Percentiles rank a stretch among this genome's conserved stretches.
Conservation (phyloP, 2,888 invertebrate species). For the Amiota minor region DNA sequence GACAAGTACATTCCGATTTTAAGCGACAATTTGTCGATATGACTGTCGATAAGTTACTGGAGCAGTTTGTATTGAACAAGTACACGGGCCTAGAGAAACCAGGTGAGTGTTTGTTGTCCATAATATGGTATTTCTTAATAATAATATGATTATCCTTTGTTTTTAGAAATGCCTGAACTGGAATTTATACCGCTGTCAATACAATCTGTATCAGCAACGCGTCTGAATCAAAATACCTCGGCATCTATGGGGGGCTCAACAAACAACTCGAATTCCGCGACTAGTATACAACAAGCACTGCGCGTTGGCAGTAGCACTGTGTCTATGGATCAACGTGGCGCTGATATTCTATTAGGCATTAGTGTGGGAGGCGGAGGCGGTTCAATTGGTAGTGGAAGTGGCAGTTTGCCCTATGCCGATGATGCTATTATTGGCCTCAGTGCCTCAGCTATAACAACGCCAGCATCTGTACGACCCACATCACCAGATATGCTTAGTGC, state of each 20-base stretch:
- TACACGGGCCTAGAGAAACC: conserved; percentile 95
- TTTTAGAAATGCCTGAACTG: conserved; percentile 69
- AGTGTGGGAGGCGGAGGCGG: conserved; percentile 48
- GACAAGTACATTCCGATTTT: conserved; percentile 94
- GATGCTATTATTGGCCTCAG: conserved; percentile 53
- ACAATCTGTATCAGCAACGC: conserved; percentile 53
- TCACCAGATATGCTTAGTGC: conserved; percentile 59
- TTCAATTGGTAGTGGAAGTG: conserved; percentile 60
- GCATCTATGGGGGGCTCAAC: conserved; percentile 56
- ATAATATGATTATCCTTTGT: neutral
- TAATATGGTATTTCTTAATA: neutral
- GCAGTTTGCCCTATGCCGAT: conserved; percentile 61
- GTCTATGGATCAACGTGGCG: conserved; percentile 59
- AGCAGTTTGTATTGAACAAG: conserved; percentile 93
- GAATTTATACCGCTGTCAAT: conserved; percentile 68
- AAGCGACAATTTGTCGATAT: conserved; percentile 91
- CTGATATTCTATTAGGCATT: conserved; percentile 29
- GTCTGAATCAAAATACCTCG: conserved; percentile 55
- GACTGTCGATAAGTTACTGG: conserved; percentile 92
- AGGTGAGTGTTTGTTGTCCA: conserved; percentile 78
- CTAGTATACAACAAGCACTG: conserved; percentile 65
- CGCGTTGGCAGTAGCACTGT: conserved; percentile 53
- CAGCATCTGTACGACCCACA: conserved; percentile 60
- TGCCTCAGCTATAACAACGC: conserved; percentile 22
- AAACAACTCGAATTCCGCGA: conserved; percentile 70